Base-by-base conservation (phyloP, 2,888 invertebrate species). In the Lamellibrachia satsuma region DNA sequence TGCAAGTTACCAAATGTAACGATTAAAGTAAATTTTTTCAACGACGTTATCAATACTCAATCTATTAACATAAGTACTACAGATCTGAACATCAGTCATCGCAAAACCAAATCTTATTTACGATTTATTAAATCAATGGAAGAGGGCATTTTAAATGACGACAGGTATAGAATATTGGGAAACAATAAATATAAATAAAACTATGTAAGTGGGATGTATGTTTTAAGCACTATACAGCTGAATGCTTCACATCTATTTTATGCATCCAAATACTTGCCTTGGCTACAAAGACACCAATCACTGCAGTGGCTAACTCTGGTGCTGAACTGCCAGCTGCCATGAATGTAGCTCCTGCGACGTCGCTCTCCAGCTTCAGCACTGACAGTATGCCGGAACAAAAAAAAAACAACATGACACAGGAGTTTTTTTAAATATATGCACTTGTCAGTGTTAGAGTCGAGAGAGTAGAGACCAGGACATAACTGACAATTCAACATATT, bases 381-480 rank as follows among this genome's bases (percentile, higher is more conserved):
- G 92, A 52, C 11, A 11, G 90, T 98, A 97, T 94, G 99, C 97
- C 95, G 99, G 99, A 99, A 97, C 91, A 96, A 96, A 91, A 15
- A 91, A 52, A n/a, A 4, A 91, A 52, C 6, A 15, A 75, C 3
- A 75, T 22, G n/a, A 90, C n/a, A 52, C 11, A 15, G 11, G 15
- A 60, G 1, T 11, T 60, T 60, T 22, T 60, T 60, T 11, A 60
- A 22, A 60, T 4, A 11, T 15, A 60, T 8, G 60, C 15, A 60
- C 15, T 1, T 60, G 60, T 60, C 60, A 60, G 60, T 60, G 60
- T 11, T 60, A 15, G 60, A 9, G 15, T 15, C 0, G 3, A 60
- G 60, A 11, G 22, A 60, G 11, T 4, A 9, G 11, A 60, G 60
- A 22, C 60, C 11, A 60, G 22, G 11, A 60, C 15, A 60, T 1